Percentiles rank a stretch among this genome's conserved stretches.
These are phyloP conservation scores for Vidua macroura DNA, from an alignment of 2,113 vertebrate genomes.

Conservation along the genomic window DNA sequence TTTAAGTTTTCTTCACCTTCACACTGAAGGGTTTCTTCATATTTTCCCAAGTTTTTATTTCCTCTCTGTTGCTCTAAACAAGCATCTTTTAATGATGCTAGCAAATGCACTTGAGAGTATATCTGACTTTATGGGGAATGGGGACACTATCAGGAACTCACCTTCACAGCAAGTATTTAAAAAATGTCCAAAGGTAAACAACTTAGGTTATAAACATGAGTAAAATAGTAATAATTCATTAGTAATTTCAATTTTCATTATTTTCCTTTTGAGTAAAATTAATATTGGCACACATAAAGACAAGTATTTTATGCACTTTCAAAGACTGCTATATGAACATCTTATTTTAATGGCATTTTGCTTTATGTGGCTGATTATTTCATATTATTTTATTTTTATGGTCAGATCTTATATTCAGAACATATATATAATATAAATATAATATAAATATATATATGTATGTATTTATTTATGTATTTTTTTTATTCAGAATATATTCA, in stretches of 20 bases:
- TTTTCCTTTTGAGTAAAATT: not conserved
- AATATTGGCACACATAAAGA: not conserved
- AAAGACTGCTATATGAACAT: not conserved
- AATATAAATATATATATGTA: too few species aligned
- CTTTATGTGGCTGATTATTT: not conserved
- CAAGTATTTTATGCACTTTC: not conserved
- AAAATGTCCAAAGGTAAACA: not conserved
- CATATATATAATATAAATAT: not conserved
- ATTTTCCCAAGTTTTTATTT: not conserved
- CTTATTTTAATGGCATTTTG: not conserved
- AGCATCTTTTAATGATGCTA: not conserved
- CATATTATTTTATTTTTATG: not conserved
- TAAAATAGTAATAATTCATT: not conserved
- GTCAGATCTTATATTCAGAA: not conserved
- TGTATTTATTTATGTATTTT: too few species aligned
- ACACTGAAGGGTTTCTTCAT: not conserved
- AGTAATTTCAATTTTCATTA: not conserved
- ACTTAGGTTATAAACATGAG: not conserved
- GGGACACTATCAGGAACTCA: not conserved
- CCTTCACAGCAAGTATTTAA: not conserved
- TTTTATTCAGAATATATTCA: not conserved
- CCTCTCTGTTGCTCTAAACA: not conserved
- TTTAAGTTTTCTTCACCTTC: not conserved
- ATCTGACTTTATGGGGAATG: not conserved
- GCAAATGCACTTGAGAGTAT: not conserved